These are phyloP conservation scores for Hapalemur alaotrensis DNA, from an alignment of 2,797 vertebrate genomes.

Conservation along the genomic window DNA sequence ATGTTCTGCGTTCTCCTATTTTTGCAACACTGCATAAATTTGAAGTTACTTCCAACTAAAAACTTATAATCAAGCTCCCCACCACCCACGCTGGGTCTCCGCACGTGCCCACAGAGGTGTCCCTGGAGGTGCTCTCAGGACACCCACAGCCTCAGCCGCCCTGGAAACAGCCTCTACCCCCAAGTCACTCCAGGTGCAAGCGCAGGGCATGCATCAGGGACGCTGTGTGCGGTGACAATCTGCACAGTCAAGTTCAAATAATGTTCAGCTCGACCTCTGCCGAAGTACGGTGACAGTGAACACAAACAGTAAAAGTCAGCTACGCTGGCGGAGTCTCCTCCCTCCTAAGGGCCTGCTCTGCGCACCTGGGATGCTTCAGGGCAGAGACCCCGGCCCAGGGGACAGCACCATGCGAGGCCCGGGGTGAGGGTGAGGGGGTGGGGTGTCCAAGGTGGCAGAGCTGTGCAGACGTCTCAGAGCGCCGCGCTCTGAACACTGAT, in stretches of 20 bases:
- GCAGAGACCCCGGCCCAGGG: rapidly evolving
- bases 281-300: neutral
- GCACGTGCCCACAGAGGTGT: neutral
- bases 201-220: neutral
- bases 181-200: no score
- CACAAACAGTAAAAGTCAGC: neutral
- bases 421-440: rapidly evolving
- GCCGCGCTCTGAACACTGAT: neutral
- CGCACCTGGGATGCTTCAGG: rapidly evolving
- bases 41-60: neutral
- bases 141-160: neutral
- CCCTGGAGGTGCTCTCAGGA: no score
- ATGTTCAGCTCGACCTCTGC: neutral
- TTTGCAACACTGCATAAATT: neutral
- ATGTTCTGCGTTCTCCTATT: neutral
- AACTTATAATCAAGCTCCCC: neutral
- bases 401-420: rapidly evolving
- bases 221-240: neutral
- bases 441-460: no score
- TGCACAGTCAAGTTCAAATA: neutral
- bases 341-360: no score
- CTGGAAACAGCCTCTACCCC: neutral
- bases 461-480: neutral
- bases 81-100: neutral
- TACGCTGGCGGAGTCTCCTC: neutral